phyloP scores from a whole-genome alignment of 1,140 invertebrate species.

The Polypedilum pembai region DNA sequence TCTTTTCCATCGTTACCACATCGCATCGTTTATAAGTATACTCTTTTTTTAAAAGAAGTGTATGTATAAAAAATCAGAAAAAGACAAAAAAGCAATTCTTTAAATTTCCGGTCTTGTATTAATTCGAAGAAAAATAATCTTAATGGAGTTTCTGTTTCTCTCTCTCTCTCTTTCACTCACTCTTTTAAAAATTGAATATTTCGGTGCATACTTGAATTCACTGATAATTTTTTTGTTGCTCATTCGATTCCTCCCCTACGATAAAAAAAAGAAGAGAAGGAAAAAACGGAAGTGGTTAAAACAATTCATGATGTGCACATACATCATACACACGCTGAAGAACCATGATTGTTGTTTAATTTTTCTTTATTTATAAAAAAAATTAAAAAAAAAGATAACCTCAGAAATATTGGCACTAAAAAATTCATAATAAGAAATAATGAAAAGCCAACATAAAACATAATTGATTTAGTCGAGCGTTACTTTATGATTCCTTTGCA shows the following conservation, averaged over 20 bases:
- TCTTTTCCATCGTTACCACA: conserved; percentile 25
- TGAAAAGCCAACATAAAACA: no score
- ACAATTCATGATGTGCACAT: no score
- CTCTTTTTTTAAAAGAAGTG: conserved; percentile 22
- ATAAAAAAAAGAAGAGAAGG: not conserved
- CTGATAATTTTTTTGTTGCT: not conserved
- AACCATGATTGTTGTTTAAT: no score
- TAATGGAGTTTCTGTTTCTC: conserved; percentile 13
- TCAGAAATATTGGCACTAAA: no score
- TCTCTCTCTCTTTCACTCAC: not conserved
- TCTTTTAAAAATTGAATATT: not conserved
- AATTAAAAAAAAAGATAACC: no score
- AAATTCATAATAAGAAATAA: no score
- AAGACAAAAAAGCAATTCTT: conserved; percentile 28
- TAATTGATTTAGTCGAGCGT: no score
- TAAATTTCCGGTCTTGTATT: conserved; percentile 28
- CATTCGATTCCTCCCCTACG: not conserved
- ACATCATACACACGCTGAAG: no score
- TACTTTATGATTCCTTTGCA: no score
- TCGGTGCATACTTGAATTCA: conserved; percentile 16
- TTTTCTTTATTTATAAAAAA: no score
- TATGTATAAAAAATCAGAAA: conserved; percentile 17
- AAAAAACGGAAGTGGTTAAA: conserved; percentile 13
- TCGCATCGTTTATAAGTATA: conserved; percentile 22
- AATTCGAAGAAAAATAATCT: conserved; percentile 27